Base-by-base conservation (phyloP, 2,113 vertebrate genomes). In the Ranitomeya variabilis region DNA sequence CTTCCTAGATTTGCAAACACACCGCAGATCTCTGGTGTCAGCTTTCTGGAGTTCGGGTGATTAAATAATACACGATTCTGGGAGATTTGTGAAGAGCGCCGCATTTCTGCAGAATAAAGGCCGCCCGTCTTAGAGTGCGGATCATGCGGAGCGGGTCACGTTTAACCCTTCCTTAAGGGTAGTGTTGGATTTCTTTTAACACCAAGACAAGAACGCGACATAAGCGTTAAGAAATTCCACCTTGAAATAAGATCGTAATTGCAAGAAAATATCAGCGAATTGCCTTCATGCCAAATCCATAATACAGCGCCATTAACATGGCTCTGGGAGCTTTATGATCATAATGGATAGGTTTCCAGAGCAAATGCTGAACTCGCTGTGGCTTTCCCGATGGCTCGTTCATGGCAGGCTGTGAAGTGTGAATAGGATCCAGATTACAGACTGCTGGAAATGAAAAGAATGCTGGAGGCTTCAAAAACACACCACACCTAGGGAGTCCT, bases 1-100 rank as follows among this genome's bases (percentile, higher is more conserved):
- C 79, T 83, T 82, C 69, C 80, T 59, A 83, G 87, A 81, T 88
- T 82, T 78, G 83, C 60, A 87, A 81, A 87, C 88, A 52, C 51
- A 83, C 59, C 87, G 16, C 85, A 89, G 89, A 88, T 89, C 71
- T 82, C 31, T 67, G n/a, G 55, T 83, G 86, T 83, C 88, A 60
- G 64, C 52, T 82, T 77, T 86, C 84, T 62, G 71, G 60, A 62
- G 69, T 84, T 80, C 69, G 37, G 60, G 51, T 23, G 52, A 64
- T 89, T 76, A 81, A 76, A 83, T 85, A 86, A 86, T 80, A 86
- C 60, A 64, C 74, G 82, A 54, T 26, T 71, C 51, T 16, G 12
- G n/a, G 64, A 84, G 82, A 79, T 86, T 86, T 86, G 85, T 14
- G 73, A 74, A 73, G 66, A 85, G 26, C 83, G 59, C 52, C 55